These are phyloP conservation scores for Agelastica alni DNA, from an alignment of 2,888 invertebrate species.

Conservation along the genomic window DNA sequence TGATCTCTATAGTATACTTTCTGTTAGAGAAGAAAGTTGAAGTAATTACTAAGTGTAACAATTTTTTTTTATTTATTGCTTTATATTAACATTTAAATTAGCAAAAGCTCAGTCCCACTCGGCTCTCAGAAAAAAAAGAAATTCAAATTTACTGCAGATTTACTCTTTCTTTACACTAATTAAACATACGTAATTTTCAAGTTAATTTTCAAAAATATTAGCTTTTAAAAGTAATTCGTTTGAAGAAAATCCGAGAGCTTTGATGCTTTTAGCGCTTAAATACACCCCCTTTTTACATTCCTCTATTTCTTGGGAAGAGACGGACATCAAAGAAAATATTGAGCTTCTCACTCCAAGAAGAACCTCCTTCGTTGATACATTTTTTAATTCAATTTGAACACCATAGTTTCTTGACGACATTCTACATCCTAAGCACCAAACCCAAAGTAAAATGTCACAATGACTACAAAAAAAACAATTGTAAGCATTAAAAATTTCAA, in stretches of 20 bases:
- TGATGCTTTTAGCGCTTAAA: constrained; percentile 39
- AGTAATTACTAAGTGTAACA: no score
- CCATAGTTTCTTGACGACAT: constrained; percentile 44
- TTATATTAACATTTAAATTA: no score
- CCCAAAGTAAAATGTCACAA: constrained; percentile 43
- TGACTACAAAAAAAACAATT: no score
- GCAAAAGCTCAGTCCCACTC: no score
- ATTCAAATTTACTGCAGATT: no score
- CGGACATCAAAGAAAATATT: constrained; percentile 44
- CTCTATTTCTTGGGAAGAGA: constrained; percentile 44
- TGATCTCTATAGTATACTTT: no score
- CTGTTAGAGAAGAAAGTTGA: no score
- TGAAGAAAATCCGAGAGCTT: constrained; percentile 28
- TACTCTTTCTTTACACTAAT: no score
- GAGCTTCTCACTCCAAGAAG: constrained; percentile 45
- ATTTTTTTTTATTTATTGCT: no score
- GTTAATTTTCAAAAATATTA: constrained; percentile 6
- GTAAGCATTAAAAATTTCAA: no score
- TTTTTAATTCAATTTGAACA: constrained; percentile 44
- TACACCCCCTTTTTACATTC: constrained; percentile 46
- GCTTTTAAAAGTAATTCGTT: constrained; percentile 17
- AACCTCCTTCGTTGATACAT: constrained; percentile 34
- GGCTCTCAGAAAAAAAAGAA: no score
- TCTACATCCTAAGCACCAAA: constrained; percentile 46
- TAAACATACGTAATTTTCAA: no score